phyloP scores from a whole-genome alignment of 1,140 invertebrate genomes.

The Drosophila fuyamai region DNA sequence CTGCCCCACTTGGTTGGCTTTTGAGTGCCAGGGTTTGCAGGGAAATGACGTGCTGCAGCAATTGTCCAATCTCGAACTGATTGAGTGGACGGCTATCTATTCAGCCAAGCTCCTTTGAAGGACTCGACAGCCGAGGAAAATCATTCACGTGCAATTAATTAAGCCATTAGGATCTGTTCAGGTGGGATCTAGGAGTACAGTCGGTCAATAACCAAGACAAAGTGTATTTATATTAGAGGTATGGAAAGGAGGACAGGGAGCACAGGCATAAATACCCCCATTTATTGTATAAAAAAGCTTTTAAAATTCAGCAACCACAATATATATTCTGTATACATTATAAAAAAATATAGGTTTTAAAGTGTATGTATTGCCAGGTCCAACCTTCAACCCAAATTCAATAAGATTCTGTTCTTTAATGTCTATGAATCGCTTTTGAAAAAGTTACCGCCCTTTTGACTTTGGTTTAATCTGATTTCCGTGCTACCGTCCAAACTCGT shows the following conservation, averaged over 20 bases:
- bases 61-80: slow-evolving; percentile 41
- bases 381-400: not conserved
- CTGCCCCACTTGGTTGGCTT: slow-evolving; percentile 27
- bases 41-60: slow-evolving; percentile 31
- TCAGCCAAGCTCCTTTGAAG: slow-evolving; percentile 12
- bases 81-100: slow-evolving; percentile 42
- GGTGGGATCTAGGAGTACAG: not conserved
- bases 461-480: slow-evolving; percentile 21
- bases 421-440: not conserved
- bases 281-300: not conserved
- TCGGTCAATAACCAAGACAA: not conserved
- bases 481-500: slow-evolving; percentile 8
- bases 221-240: not conserved
- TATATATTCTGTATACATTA: not conserved
- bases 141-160: slow-evolving; percentile 46
- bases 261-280: too few species aligned
- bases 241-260: not conserved
- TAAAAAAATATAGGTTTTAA: not conserved
- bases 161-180: slow-evolving; percentile 39
- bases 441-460: not conserved
- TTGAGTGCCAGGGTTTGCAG: slow-evolving; percentile 36
- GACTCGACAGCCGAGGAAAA: not conserved
- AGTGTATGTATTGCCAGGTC: not conserved
- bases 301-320: not conserved
- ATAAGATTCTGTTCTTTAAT: slow-evolving; percentile 2